Percentiles rank a stretch among this genome's conserved stretches.
phyloP scores from a whole-genome alignment of 2,113 vertebrate species.

The Pimephales promelas region DNA sequence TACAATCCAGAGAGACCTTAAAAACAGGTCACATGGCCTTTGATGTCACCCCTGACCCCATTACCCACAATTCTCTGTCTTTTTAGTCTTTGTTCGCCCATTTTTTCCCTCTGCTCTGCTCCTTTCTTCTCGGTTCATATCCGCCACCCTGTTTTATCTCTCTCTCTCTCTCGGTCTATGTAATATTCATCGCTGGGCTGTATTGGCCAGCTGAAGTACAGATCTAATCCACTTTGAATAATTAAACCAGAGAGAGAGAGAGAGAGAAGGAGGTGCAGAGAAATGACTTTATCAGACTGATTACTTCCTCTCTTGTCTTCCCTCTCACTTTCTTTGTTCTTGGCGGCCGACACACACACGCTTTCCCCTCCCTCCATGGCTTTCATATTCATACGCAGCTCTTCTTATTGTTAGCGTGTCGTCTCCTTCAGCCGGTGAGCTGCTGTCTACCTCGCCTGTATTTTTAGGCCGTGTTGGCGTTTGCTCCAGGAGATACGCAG shows the following conservation, averaged over 20 bases:
- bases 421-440: neutral
- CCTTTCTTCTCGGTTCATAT: constrained; percentile 1
- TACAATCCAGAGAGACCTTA: constrained; percentile 6
- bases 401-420: neutral
- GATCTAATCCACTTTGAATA: constrained; percentile 79
- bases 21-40: constrained; percentile 10
- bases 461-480: neutral
- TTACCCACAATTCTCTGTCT: neutral
- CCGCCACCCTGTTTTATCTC: constrained; percentile 12
- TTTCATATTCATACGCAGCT: neutral
- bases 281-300: constrained; percentile 50
- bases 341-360: neutral
- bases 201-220: constrained; percentile 74
- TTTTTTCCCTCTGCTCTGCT: neutral
- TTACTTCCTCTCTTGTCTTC: constrained; percentile 33
- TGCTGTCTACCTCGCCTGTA: constrained; percentile 2
- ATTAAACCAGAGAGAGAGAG: constrained; percentile 69
- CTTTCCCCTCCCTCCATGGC: neutral
- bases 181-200: constrained; percentile 73
- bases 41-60: neutral
- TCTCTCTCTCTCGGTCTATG: constrained; percentile 52
- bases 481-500: constrained; percentile 14
- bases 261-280: constrained; percentile 3
- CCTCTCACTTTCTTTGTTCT: constrained; percentile 45
- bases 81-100: neutral